Base-by-base conservation (phyloP, 2,888 invertebrate genomes). In the Labia minor region DNA sequence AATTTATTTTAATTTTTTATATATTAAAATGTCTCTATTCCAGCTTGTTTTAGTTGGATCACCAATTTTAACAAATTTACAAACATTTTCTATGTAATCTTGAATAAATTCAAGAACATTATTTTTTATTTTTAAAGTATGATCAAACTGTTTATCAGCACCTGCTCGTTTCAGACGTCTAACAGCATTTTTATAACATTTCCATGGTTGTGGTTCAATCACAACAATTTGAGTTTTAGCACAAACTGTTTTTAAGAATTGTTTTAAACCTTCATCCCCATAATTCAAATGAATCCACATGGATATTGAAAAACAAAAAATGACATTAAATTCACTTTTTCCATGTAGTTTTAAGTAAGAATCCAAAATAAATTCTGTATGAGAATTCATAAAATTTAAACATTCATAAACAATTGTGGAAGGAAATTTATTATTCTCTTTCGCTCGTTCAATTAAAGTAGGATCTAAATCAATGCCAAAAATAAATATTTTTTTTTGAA, bases 201-300 rank as follows among this genome's bases (percentile, higher is more conserved):
- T 88, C 92, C 92, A 93, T 1, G 88, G 87, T 74, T 93, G 92
- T 0, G 91, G 89, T 76, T 93, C 93, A 68, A 92, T 80, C 19
- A 92, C 80, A 10, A 92, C 76, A 65, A 84, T 78, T 61, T 81
- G 79, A 3, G 85, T 78, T 20, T 81, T 73, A 6, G 74, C 71
- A 68, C 84, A 82, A 4, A 88, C 75, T 65, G 81, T 81, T 19
- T 77, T 74, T 1, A 93, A 77, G 76, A 91, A 90, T 1, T 76
- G 72, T 66, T 79, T 73, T 37, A 93, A 77, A 0, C 90, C 90
- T 3, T 78, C 76, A 79, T 93, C 93, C 4, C 91, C 89, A 77
- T 88, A 81, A 76, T 93, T 92, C 20, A 93, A 76, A 77, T 93
- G 93, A 73, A 93, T 89, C 93, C 93, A 93, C 91, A 93, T 91